phyloP scores from a whole-genome alignment of 2,888 invertebrate species.

The Hartigia nigra region DNA sequence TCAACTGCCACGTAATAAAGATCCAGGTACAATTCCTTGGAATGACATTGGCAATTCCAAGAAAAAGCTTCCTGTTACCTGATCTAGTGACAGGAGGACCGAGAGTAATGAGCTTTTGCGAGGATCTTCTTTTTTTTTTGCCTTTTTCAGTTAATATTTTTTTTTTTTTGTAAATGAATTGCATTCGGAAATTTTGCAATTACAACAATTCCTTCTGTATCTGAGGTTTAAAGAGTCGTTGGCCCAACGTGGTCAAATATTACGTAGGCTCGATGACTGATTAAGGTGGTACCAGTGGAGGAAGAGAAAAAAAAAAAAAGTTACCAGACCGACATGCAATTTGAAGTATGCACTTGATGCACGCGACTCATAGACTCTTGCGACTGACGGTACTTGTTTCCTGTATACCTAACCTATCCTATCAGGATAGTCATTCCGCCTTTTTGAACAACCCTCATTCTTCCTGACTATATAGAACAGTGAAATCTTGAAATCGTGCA shows the following conservation, averaged over 20 bases:
- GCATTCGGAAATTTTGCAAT: background rate
- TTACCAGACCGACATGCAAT: constrained; percentile 37
- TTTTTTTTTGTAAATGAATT: background rate
- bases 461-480: background rate
- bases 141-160: too few relatives aligned
- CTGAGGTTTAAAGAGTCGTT: background rate
- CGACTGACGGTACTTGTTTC: background rate
- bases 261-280: background rate
- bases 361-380: constrained; percentile 43
- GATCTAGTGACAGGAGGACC: background rate
- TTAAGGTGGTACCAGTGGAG: background rate
- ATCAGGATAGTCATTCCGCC: background rate
- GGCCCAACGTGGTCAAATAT: background rate
- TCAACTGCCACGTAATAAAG: constrained; percentile 42
- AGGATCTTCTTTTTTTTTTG: background rate
- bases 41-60: constrained; percentile 35
- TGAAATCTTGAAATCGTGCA: background rate
- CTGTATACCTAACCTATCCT: background rate
- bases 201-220: background rate
- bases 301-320: background rate
- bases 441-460: background rate
- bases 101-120: background rate
- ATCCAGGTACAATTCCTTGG: constrained; percentile 32
- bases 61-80: background rate
- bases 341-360: constrained; percentile 60